Evolutionary conservation across 2,113 vertebrate genomes (phyloP).

Genomic region (Osmerus mordax): DNA sequence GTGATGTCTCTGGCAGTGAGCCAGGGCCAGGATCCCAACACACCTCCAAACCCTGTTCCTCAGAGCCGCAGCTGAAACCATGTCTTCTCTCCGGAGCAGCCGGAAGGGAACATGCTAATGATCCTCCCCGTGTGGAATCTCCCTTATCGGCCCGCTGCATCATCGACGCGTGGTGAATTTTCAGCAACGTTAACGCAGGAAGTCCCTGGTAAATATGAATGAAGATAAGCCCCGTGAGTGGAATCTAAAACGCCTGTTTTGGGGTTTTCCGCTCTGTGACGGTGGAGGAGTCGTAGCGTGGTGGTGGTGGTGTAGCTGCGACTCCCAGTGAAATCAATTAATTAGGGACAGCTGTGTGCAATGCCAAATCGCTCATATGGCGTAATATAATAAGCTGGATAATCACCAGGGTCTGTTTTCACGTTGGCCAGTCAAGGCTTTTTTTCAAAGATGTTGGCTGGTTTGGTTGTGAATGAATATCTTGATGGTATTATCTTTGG

Average conservation of each 20-base stretch:
- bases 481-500: too few relatives aligned
- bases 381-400: constrained; percentile 9
- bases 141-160: constrained; percentile 51
- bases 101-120: constrained; percentile 46
- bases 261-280: constrained; percentile 1
- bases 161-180: not conserved
- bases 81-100: constrained; percentile 14
- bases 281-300: not conserved
- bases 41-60: constrained; percentile 33
- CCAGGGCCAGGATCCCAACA: not conserved
- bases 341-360: constrained; percentile 19
- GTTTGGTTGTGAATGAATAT: too few relatives aligned
- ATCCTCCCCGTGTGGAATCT: constrained; percentile 28
- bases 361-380: not conserved
- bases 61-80: constrained; percentile 22
- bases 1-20: not conserved
- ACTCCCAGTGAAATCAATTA: constrained; percentile 11
- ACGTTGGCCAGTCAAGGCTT: not conserved
- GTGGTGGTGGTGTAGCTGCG: not conserved
- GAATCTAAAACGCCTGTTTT: constrained; percentile 27
- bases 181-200: constrained; percentile 27
- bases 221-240: constrained; percentile 29
- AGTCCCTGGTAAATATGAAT: constrained; percentile 48
- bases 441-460: too few relatives aligned
- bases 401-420: constrained; percentile 8